Evolutionary conservation across 2,888 invertebrate species (phyloP).

Genomic region (Neoascia interrupta): DNA sequence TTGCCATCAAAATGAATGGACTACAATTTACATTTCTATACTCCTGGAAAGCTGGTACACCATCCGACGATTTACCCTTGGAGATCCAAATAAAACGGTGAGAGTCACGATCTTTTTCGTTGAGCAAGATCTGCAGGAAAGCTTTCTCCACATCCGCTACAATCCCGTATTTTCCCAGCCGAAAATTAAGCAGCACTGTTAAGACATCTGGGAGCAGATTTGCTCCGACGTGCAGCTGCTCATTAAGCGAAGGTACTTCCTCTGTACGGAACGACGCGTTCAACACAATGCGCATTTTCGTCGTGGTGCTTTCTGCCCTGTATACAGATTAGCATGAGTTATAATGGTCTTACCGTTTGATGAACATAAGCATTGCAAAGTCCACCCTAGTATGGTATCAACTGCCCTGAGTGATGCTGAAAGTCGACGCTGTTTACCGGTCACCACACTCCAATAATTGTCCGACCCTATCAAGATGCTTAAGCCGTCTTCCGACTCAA

Average conservation of each 20-base stretch:
- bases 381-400: conserved; percentile 25
- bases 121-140: background rate
- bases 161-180: background rate
- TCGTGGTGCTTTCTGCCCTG: background rate
- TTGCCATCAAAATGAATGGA: too few species aligned
- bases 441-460: conserved; percentile 6
- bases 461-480: conserved; percentile 20
- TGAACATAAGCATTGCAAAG: conserved; percentile 2
- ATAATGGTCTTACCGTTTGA: background rate
- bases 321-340: background rate
- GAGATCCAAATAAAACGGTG: conserved; percentile 8
- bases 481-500: background rate
- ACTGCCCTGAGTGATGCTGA: conserved; percentile 19
- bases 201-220: conserved; percentile 36
- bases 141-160: conserved; percentile 11
- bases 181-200: conserved; percentile 21
- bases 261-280: background rate
- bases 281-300: background rate
- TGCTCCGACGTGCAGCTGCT: conserved; percentile 12
- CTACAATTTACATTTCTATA: too few species aligned
- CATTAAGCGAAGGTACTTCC: conserved; percentile 6
- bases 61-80: too few species aligned
- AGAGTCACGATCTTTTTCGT: conserved; percentile 4
- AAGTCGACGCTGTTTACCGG: conserved; percentile 13
- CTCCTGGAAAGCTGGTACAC: too few species aligned